Evolutionary conservation across 2,797 vertebrate species (phyloP), one percentile per base, ranked within the genome.

Genomic region (Macroramphosus scolopax): DNA sequence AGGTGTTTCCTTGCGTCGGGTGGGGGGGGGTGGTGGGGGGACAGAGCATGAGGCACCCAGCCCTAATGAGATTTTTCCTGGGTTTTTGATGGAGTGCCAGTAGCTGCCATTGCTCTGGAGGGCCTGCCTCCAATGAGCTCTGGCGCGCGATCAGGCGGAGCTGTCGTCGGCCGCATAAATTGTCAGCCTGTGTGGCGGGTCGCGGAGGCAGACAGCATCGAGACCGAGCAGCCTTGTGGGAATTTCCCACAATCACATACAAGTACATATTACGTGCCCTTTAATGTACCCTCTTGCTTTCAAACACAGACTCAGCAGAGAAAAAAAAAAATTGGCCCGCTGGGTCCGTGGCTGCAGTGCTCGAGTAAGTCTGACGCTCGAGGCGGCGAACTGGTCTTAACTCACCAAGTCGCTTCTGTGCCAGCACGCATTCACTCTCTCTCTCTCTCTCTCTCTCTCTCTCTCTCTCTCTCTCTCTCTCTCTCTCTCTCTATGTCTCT

Each of bases 91-190:
- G 84, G 57, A 39, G 66, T 75, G 90, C 92, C 94, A 93, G 89
- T 72, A 73, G 74, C 75, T 66, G 64, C 78, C 60, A 53, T 77
- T 69, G 76, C 75, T 82, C 78, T 68, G 75, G 87, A 74, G 88
- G 89, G n/a, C 86, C 75, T 69, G 65, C 68, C 80, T 88, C 89
- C 88, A 83, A 88, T 78, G 87, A 85, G 79, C 72, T 73, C 82
- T 96, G 94, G 94, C 93, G 63, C 34, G 10, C 58, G 91, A 93
- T 96, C 92, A 95, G 75, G 92, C 87, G 85, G 81, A 92, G 86
- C 93, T 92, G 91, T 95, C 89, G 46, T 86, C 82, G 72, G 89
- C 83, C 80, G 82, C 86, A 88, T 87, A 92, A 92, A 93, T 92
- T 84, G 88, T 90, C 81, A 81, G 91, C 83, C 89, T 90, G 89